Percentiles rank a stretch among this genome's conserved stretches.
phyloP scores from a whole-genome alignment of 2,113 vertebrate genomes.

The Orycteropus afer region DNA sequence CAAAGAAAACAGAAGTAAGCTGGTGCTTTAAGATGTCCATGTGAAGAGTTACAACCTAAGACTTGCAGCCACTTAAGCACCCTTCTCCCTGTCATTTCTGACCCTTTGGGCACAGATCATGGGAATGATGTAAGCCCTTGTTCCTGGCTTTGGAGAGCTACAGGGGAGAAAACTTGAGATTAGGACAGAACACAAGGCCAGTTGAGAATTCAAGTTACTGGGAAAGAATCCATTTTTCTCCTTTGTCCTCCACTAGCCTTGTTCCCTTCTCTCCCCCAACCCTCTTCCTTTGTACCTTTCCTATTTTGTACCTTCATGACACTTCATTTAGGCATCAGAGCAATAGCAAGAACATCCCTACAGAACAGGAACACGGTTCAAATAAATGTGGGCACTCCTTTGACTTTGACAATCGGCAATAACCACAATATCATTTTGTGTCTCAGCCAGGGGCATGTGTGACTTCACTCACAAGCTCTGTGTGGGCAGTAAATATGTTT shows the following conservation, averaged over 20 bases:
- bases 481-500: background rate
- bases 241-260: too few species aligned
- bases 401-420: background rate
- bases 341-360: background rate
- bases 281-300: background rate
- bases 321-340: background rate
- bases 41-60: background rate
- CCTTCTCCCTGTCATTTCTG: background rate
- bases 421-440: background rate
- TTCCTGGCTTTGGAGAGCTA: background rate
- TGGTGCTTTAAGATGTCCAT: background rate
- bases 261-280: background rate
- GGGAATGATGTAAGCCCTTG: background rate
- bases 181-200: accelerated
- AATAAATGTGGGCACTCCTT: background rate
- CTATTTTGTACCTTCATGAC: background rate
- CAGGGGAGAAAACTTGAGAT: background rate
- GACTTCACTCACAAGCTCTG: background rate
- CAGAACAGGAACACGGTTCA: background rate
- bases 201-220: background rate
- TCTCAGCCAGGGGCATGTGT: background rate
- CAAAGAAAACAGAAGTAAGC: background rate
- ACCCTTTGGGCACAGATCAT: background rate
- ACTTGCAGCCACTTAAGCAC: too few species aligned
- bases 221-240: background rate